phyloP scores from a whole-genome alignment of 2,113 vertebrate genomes.

The Actenoides lindsayi region DNA sequence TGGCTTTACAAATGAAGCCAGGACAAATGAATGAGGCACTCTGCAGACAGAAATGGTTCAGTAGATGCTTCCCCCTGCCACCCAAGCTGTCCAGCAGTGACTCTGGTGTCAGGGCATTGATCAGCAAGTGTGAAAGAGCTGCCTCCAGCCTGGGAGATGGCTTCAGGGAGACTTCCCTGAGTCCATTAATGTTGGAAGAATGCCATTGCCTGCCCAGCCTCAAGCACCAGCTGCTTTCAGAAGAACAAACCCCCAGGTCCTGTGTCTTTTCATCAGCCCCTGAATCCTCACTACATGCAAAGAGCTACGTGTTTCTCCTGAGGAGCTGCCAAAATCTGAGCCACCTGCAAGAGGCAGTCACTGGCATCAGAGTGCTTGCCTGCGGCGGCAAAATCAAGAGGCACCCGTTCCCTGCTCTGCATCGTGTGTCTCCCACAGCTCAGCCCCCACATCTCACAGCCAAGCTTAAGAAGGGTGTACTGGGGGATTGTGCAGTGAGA shows the following conservation, averaged over 20 bases:
- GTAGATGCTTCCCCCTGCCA: neutral
- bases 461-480: too few relatives aligned
- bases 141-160: neutral
- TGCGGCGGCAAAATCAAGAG: neutral
- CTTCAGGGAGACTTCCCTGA: neutral
- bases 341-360: neutral
- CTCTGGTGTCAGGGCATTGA: neutral
- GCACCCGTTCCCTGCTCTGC: neutral
- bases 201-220: neutral
- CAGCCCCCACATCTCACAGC: neutral
- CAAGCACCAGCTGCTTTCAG: neutral
- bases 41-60: rapidly evolving
- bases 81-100: rapidly evolving
- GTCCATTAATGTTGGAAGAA: rapidly evolving
- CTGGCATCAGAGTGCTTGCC: neutral
- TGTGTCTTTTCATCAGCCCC: neutral
- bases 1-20: neutral
- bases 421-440: rapidly evolving
- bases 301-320: neutral
- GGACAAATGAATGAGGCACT: neutral
- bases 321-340: neutral
- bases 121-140: neutral
- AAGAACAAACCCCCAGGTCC: neutral
- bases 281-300: rapidly evolving
- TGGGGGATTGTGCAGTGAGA: too few relatives aligned